A percentile compares a stretch with the other conserved stretches of the same genome.
phyloP scores from a whole-genome alignment of 2,797 vertebrate species.

The Poecile montanus region DNA sequence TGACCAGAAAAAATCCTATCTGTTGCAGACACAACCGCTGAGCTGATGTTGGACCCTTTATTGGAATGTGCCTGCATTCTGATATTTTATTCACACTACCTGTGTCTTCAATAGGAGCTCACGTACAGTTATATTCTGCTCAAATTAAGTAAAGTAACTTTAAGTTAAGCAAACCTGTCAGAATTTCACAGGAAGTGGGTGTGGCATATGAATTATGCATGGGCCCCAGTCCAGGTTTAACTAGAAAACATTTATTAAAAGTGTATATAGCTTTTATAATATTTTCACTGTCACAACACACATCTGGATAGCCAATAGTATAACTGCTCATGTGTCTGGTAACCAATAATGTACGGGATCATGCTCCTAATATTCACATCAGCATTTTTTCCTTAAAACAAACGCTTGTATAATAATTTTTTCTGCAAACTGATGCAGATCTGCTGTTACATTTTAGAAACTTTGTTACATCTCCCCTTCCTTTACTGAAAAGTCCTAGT shows the following conservation, averaged over 20 bases:
- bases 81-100: not conserved
- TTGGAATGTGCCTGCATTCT: not conserved
- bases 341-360: too few species aligned
- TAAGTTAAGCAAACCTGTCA: not conserved
- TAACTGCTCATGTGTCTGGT: not conserved
- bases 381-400: not conserved
- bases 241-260: not conserved
- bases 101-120: not conserved
- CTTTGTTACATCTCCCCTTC: not conserved
- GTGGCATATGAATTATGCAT: rapidly evolving
- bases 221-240: rapidly evolving
- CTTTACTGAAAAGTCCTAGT: too few species aligned
- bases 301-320: not conserved
- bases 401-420: not conserved
- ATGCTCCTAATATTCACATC: too few species aligned
- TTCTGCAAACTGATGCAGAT: not conserved
- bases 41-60: not conserved
- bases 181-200: not conserved
- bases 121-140: not conserved
- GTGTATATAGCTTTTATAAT: not conserved
- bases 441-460: not conserved
- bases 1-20: not conserved
- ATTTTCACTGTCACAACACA: not conserved
- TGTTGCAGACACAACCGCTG: not conserved
- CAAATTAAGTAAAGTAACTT: not conserved